phyloP scores from a whole-genome alignment of 2,797 vertebrate genomes.

The Oophaga sylvatica region DNA sequence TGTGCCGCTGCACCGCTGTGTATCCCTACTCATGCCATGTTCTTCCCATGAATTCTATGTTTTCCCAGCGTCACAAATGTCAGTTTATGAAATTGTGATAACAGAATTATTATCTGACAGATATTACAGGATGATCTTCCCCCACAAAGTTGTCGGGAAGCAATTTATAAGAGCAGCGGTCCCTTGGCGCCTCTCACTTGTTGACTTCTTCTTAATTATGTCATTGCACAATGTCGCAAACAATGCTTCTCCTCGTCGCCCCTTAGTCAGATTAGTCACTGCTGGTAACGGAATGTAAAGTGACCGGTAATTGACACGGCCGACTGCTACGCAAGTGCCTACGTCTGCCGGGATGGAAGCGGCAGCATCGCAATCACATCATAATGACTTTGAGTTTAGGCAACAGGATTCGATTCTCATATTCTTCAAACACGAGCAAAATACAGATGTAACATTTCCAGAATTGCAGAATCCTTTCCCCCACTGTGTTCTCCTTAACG shows the following conservation, averaged over 20 bases:
- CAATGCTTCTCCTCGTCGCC: neutral
- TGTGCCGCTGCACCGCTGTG: neutral
- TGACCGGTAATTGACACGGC: constrained; percentile 24
- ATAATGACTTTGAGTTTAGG: constrained; percentile 53
- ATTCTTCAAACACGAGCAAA: constrained; percentile 41
- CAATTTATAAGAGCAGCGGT: constrained; percentile 5
- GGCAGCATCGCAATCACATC: constrained; percentile 19
- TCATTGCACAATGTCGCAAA: neutral
- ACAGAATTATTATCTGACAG: constrained; percentile 1
- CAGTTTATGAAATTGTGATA: neutral
- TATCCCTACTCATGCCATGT: neutral
- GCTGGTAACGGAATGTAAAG: constrained; percentile 14
- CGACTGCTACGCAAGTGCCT: neutral
- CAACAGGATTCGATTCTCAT: constrained; percentile 26
- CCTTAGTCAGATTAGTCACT: constrained; percentile 12
- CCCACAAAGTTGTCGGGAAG: constrained; percentile 14
- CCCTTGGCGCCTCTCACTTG: constrained; percentile 7
- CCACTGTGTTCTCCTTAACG: constrained; percentile 49
- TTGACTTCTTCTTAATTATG: constrained; percentile 36
- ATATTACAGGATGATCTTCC: constrained; percentile 1
- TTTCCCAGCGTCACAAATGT: neutral
- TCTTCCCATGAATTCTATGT: neutral
- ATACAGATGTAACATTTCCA: constrained; percentile 34
- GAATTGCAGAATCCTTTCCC: constrained; percentile 30
- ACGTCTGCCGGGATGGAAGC: constrained; percentile 5